These are phyloP conservation scores for Jacana jacana DNA, from an alignment of 2,113 vertebrate genomes.

Conservation along the genomic window DNA sequence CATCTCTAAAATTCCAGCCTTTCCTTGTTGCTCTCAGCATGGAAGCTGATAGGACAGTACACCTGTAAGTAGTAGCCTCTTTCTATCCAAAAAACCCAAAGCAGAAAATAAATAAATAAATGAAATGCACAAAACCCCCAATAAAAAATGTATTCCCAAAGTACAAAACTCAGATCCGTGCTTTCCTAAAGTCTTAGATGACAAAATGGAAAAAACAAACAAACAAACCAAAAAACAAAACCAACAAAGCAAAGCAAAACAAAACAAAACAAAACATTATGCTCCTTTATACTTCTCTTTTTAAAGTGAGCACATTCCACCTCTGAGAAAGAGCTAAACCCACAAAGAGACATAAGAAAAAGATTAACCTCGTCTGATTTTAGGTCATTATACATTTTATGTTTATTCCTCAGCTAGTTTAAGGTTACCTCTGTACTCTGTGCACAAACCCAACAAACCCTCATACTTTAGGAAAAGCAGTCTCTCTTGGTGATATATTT, in stretches of 20 bases:
- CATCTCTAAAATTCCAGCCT: not conserved
- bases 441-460: fast-evolving
- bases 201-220: not conserved
- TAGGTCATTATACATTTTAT: not conserved
- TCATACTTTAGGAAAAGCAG: fast-evolving
- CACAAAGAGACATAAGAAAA: not conserved
- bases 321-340: not conserved
- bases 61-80: not conserved
- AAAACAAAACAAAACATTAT: not conserved
- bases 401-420: not conserved
- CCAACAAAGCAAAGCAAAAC: not conserved
- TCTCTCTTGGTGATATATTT: not conserved
- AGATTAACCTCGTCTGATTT: not conserved
- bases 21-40: not conserved
- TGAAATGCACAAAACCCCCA: not conserved
- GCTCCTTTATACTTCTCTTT: fast-evolving
- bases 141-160: not conserved
- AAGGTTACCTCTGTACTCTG: not conserved
- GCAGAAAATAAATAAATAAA: not conserved
- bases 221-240: not conserved
- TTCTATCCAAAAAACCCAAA: fast-evolving
- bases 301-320: not conserved
- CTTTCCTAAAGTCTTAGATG: not conserved
- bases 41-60: not conserved
- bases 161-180: not conserved